Conservation (phyloP, 2,888 invertebrate species). For the Chromoteleia sp. region DNA sequence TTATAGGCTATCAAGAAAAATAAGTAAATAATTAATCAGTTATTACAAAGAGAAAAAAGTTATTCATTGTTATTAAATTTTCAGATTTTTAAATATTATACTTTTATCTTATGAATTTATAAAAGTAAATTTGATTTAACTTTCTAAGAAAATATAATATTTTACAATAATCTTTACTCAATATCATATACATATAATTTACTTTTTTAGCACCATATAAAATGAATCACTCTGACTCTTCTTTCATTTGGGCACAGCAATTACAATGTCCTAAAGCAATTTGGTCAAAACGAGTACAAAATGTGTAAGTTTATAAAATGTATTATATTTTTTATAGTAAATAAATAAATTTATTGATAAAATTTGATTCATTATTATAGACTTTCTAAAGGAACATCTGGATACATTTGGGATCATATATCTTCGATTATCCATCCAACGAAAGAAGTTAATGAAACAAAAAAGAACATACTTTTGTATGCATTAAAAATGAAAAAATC, state of each 20-base stretch:
- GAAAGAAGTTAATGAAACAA: slow-evolving; percentile 72
- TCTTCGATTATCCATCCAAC: slow-evolving; percentile 71
- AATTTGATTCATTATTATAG: slow-evolving; percentile 60
- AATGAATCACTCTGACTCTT: slow-evolving; percentile 29
- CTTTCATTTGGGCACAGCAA: slow-evolving; percentile 47
- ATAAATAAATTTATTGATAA: not conserved
- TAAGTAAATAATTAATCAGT: too few species aligned
- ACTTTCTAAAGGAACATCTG: slow-evolving; percentile 76
- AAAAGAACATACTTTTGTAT: slow-evolving; percentile 78
- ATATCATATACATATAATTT: too few species aligned
- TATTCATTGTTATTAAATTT: too few species aligned
- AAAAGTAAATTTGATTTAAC: too few species aligned
- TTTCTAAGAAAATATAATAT: too few species aligned
- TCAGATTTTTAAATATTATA: too few species aligned
- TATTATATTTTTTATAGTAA: not conserved
- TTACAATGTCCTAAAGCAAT: slow-evolving; percentile 38
- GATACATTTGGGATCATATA: slow-evolving; percentile 78
- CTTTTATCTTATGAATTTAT: too few species aligned
- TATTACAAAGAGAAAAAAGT: too few species aligned
- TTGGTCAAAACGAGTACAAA: slow-evolving; percentile 3
- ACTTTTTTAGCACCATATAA: not conserved
- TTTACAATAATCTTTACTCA: too few species aligned
- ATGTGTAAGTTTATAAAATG: slow-evolving; percentile 26
- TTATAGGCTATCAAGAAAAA: too few species aligned
- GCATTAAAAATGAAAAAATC: slow-evolving; percentile 72